These are phyloP conservation scores for Atta colombica DNA, from an alignment of 1,140 invertebrate genomes.

Conservation along the genomic window DNA sequence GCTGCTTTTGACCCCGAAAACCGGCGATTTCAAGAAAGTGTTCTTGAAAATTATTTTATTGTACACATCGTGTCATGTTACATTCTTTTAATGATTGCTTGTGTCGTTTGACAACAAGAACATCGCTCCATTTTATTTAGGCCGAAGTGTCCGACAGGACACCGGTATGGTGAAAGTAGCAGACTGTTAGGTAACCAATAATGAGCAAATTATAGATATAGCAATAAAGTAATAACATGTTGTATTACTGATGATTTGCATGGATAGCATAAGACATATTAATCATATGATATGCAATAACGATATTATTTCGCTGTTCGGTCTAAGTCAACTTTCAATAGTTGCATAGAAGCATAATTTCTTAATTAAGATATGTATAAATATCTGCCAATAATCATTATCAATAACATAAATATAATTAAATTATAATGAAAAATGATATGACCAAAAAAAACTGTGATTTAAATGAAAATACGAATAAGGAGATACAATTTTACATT, in stretches of 20 bases:
- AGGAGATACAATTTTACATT: neutral
- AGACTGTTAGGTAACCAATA: conserved; percentile 31
- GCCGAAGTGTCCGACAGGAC: neutral
- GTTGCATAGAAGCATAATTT: conserved; percentile 21
- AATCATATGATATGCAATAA: conserved; percentile 21
- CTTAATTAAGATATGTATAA: conserved; percentile 49
- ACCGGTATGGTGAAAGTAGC: conserved; percentile 13
- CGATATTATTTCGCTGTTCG: conserved; percentile 1
- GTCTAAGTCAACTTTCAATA: conserved; percentile 10
- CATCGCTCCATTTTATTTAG: neutral
- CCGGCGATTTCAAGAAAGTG: conserved; percentile 46
- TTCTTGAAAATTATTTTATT: conserved; percentile 10
- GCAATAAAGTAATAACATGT: conserved; percentile 31
- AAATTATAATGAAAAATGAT: conserved; percentile 6
- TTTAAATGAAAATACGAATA: neutral
- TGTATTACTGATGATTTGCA: conserved; percentile 29
- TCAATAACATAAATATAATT: neutral
- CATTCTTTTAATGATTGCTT: neutral
- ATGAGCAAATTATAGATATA: conserved; percentile 46
- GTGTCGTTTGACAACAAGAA: neutral
- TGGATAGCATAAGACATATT: conserved; percentile 40
- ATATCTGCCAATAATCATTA: neutral
- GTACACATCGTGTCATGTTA: neutral
- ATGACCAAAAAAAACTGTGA: neutral
- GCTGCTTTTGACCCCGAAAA: conserved; percentile 66